Conservation (phyloP, 2,797 vertebrate genomes). For the Cottoperca gobio region DNA sequence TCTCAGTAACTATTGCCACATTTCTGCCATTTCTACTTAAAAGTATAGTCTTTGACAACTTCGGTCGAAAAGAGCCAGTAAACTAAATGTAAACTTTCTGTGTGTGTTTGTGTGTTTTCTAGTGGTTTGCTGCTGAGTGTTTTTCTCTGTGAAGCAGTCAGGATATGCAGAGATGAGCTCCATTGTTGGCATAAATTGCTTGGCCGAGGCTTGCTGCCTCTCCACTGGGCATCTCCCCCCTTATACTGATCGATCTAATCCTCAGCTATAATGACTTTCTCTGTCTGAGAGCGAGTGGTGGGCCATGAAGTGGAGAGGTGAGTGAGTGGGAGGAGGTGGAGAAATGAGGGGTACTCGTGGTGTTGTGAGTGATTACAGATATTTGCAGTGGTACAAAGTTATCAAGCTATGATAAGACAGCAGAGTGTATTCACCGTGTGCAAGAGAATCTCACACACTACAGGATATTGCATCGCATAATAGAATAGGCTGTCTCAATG, state of each 20-base stretch:
- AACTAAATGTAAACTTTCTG: constrained; percentile 12
- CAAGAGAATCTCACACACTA: background rate
- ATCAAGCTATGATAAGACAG: constrained; percentile 19
- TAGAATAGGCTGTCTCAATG: background rate
- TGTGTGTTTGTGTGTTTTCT: constrained; percentile 20
- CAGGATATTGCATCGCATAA: background rate
- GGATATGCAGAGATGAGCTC: constrained; percentile 75
- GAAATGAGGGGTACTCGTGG: constrained; percentile 26
- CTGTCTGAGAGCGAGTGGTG: constrained; percentile 66
- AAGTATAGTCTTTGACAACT: background rate
- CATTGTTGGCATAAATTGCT: constrained; percentile 82
- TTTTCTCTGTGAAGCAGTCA: constrained; percentile 56
- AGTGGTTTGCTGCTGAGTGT: constrained; percentile 53
- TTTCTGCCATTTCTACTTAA: background rate
- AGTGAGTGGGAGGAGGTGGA: constrained; percentile 35
- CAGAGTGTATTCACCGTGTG: constrained; percentile 4
- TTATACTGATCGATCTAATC: constrained; percentile 81
- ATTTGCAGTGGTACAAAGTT: constrained; percentile 25
- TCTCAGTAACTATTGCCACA: background rate
- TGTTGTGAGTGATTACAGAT: constrained; percentile 32
- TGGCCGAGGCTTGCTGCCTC: constrained; percentile 70
- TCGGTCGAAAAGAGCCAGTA: constrained; percentile 12
- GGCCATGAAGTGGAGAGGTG: constrained; percentile 58
- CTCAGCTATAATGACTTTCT: constrained; percentile 83
- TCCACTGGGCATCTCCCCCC: constrained; percentile 65